A percentile compares a stretch with the other conserved stretches of the same genome.
Conservation (phyloP, 2,888 invertebrate species). For the Dolichopus griseipennis region DNA sequence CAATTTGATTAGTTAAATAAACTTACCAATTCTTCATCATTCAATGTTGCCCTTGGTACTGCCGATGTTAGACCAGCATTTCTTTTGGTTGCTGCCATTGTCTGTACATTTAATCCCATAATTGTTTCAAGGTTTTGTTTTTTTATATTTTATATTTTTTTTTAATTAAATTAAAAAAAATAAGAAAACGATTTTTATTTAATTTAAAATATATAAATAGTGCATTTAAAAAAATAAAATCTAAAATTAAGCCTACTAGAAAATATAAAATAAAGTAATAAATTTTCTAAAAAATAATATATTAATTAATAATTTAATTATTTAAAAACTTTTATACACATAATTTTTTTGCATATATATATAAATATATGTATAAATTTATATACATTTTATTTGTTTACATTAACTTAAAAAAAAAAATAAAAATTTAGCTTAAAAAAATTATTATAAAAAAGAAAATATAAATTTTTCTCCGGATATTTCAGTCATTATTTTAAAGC, state of each 20-base stretch:
- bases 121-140: constrained; percentile 21
- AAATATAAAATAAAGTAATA: constrained; percentile 1
- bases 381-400: too few relatives aligned
- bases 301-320: too few relatives aligned
- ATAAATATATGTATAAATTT: too few relatives aligned
- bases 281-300: too few relatives aligned
- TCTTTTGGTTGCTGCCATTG: constrained; percentile 97
- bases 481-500: too few relatives aligned
- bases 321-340: too few relatives aligned
- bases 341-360: too few relatives aligned
- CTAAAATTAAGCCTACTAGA: neutral
- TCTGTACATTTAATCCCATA: constrained; percentile 51
- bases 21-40: constrained; percentile 97
- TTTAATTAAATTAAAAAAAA: neutral
- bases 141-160: constrained; percentile 8
- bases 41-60: constrained; percentile 91
- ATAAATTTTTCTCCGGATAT: too few relatives aligned
- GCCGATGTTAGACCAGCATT: constrained; percentile 96
- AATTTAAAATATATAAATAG: neutral
- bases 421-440: too few relatives aligned
- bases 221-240: constrained; percentile 1
- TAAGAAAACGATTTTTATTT: too few relatives aligned
- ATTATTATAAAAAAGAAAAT: too few relatives aligned
- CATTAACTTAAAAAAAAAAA: too few relatives aligned
- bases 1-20: neutral